Base-by-base conservation (phyloP, 2,113 vertebrate genomes). In the Phoenicopterus ruber region DNA sequence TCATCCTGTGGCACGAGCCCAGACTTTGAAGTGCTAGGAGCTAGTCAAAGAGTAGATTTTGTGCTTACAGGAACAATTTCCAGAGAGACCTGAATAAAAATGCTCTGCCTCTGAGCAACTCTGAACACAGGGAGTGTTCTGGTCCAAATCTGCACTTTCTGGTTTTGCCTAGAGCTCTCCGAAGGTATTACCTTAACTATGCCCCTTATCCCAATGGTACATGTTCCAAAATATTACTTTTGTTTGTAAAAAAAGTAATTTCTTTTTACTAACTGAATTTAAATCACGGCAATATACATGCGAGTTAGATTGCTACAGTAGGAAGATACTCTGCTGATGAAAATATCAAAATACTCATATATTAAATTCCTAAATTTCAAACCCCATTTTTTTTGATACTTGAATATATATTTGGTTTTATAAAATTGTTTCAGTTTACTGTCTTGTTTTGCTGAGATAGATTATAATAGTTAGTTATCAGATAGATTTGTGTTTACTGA, bases 11-110 rank as follows among this genome's bases (percentile, higher is more conserved):
- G 91, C 91, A 94, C 0, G 0, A 96, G 54, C 78, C 91, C 86
- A 95, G 73, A 65, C 86, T 94, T 94, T 87, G 94, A 96, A 94
- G 81, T 72, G 66, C 73, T 73, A 89, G 73, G 86, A 87, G 58
- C 69, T 80, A 72, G 80, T 89, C 81, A 91, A 89, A 89, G 73
- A 93, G 91, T 38, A 93, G 94, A 94, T 93, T 95, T 96, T 94
- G 69, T 95, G 58, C 95, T 97, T 95, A 91, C 73, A 94, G 84
- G 46, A 93, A 94, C 3, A 44, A 95, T 89, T 96, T 97, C 89
- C 86, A 91, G 77, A 89, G 91, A 97, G 81, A 94, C 69, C 22
- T 72, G 66, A 79, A 70, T 49, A 91, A 95, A 94, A 95, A 58
- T 54, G 61, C 44, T 84, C 76, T 95, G 38, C 55, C 36, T 84